Evolutionary conservation across 2,888 invertebrate genomes (phyloP).

Genomic region (Allacma fusca): DNA sequence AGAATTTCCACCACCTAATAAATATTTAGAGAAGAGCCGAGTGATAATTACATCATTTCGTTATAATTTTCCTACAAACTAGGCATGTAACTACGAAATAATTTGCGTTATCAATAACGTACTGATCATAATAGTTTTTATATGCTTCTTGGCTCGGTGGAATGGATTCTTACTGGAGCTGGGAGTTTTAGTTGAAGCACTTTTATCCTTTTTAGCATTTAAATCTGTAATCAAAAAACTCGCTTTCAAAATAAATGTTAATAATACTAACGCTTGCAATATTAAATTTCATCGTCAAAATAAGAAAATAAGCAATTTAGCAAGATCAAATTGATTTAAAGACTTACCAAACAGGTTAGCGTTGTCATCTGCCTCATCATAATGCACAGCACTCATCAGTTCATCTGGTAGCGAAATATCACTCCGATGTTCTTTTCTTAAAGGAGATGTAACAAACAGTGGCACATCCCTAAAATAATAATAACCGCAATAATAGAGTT

Average conservation of each 20-base stretch:
- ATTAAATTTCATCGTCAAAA: too few relatives aligned
- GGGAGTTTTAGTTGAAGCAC: slow-evolving; percentile 18
- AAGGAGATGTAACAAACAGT: not conserved
- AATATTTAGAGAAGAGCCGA: slow-evolving; percentile 31
- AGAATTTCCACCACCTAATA: slow-evolving; percentile 35
- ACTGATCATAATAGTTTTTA: slow-evolving; percentile 65
- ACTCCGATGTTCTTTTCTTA: not conserved
- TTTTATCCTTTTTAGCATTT: slow-evolving; percentile 30
- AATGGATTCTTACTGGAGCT: slow-evolving; percentile 63
- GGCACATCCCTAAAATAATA: slow-evolving; percentile 14
- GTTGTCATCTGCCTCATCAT: slow-evolving; percentile 20
- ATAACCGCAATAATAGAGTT: too few relatives aligned
- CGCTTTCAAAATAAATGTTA: not conserved
- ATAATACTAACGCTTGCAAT: too few relatives aligned
- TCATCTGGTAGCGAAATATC: not conserved
- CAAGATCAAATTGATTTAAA: not conserved
- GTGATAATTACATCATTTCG: too few relatives aligned
- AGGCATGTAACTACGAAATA: too few relatives aligned
- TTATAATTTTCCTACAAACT: too few relatives aligned
- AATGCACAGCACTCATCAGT: not conserved
- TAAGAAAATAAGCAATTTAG: slow-evolving; percentile 3
- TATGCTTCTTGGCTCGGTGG: slow-evolving; percentile 66
- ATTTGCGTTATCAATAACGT: too few relatives aligned
- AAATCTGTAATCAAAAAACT: slow-evolving; percentile 4
- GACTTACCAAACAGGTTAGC: slow-evolving; percentile 21